phyloP scores from a whole-genome alignment of 2,113 vertebrate species.

The Onychorhynchus coronatus region DNA sequence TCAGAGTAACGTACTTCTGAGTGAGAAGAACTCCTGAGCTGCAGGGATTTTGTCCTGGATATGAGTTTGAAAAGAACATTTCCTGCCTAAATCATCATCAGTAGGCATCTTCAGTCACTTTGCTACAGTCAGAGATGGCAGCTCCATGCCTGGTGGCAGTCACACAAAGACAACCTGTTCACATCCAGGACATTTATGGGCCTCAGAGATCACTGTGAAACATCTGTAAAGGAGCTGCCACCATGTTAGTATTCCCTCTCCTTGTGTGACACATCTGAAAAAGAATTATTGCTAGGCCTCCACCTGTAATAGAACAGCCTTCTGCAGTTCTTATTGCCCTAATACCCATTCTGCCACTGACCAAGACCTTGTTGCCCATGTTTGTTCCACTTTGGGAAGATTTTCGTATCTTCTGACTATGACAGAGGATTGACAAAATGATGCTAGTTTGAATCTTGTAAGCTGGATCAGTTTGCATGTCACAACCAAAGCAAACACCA shows the following conservation, averaged over 20 bases:
- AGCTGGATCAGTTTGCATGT: background rate
- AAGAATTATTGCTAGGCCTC: background rate
- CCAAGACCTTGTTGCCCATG: fast-evolving
- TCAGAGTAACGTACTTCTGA: background rate
- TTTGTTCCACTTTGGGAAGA: background rate
- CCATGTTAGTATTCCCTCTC: background rate
- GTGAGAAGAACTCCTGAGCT: background rate
- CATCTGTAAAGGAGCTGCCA: background rate
- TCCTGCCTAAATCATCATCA: background rate
- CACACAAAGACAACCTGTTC: background rate
- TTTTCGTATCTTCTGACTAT: background rate
- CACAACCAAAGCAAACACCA: background rate
- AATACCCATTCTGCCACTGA: background rate
- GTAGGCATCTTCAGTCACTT: background rate
- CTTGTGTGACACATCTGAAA: background rate
- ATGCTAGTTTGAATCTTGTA: background rate
- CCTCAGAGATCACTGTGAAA: background rate
- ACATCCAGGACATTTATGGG: fast-evolving
- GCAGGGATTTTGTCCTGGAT: background rate
- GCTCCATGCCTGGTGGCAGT: background rate
- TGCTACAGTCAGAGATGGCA: background rate
- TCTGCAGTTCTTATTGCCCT: background rate
- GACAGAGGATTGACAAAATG: background rate
- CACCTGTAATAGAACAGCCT: background rate
- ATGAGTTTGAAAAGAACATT: background rate